Evolutionary conservation across 2,113 vertebrate species (phyloP).

Genomic region (Cyphomyrus plagiostoma): DNA sequence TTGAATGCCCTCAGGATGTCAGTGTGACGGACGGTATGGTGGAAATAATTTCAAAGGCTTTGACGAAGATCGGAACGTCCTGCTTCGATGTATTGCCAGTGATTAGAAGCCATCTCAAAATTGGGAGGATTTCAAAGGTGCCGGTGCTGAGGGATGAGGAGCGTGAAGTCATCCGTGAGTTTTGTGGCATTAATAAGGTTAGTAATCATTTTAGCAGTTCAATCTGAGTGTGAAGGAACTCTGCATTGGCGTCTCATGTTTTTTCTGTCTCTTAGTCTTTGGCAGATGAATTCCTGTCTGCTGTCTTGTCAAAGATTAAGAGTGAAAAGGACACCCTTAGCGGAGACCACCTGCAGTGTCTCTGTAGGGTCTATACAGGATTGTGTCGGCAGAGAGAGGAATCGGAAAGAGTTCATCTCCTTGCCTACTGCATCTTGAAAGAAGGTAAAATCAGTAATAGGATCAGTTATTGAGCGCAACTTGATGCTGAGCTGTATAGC

Average conservation of each 20-base stretch:
- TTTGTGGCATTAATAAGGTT: slow-evolving; percentile 69
- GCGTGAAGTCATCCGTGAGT: slow-evolving; percentile 75
- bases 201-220: neutral
- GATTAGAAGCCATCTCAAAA: slow-evolving; percentile 70
- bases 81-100: slow-evolving; percentile 85
- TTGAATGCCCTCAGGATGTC: neutral
- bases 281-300: slow-evolving; percentile 63
- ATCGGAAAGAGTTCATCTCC: slow-evolving; percentile 73
- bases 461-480: neutral
- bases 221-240: neutral
- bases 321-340: slow-evolving; percentile 51
- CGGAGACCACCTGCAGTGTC: slow-evolving; percentile 63
- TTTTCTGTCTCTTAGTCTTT: slow-evolving; percentile 44
- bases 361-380: slow-evolving; percentile 81
- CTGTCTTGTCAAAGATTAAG: slow-evolving; percentile 73
- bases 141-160: slow-evolving; percentile 84
- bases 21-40: slow-evolving; percentile 27
- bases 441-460: slow-evolving; percentile 65
- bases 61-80: slow-evolving; percentile 66
- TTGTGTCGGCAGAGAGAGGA: slow-evolving; percentile 77
- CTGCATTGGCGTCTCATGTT: neutral
- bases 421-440: slow-evolving; percentile 79
- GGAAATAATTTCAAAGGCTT: slow-evolving; percentile 40
- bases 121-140: slow-evolving; percentile 70
- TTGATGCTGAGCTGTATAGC: neutral